Conservation (phyloP, 2,888 invertebrate species). For the Mythimna pallens region DNA sequence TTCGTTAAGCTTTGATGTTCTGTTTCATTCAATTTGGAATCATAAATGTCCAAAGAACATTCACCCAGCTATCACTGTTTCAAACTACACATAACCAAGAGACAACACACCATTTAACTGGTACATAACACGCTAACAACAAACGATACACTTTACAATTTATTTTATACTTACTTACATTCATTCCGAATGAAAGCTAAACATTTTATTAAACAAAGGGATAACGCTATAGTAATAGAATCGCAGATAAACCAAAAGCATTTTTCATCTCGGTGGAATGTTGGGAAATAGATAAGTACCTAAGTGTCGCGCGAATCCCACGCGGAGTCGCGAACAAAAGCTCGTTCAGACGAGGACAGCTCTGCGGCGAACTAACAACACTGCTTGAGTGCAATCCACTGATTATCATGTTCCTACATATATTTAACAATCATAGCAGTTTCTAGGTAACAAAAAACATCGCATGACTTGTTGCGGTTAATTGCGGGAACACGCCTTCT, state of each 20-base stretch:
- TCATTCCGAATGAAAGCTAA: constrained; percentile 17
- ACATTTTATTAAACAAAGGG: constrained; percentile 16
- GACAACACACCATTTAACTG: constrained; percentile 10
- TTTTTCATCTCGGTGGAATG: constrained; percentile 35
- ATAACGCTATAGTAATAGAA: constrained; percentile 1
- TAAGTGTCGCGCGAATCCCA: constrained; percentile 43
- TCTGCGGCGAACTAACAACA: constrained; percentile 23
- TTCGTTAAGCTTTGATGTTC: constrained; percentile 32
- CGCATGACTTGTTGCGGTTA: constrained; percentile 56
- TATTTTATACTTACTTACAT: constrained; percentile 16
- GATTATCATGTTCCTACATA: constrained; percentile 11
- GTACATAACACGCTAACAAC: constrained; percentile 10
- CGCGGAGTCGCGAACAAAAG: constrained; percentile 39
- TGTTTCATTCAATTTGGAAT: neutral
- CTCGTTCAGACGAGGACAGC: constrained; percentile 23
- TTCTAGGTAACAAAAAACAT: constrained; percentile 49
- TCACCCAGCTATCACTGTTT: neutral
- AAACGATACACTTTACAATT: constrained; percentile 11
- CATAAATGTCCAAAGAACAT: neutral
- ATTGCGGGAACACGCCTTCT: constrained; percentile 44
- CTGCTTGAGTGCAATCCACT: constrained; percentile 23
- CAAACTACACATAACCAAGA: neutral
- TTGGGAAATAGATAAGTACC: constrained; percentile 38
- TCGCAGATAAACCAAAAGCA: constrained; percentile 17
- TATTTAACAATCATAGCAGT: constrained; percentile 24